These are phyloP conservation scores for Ctena decussata DNA, from an alignment of 2,888 invertebrate species.

Conservation along the genomic window DNA sequence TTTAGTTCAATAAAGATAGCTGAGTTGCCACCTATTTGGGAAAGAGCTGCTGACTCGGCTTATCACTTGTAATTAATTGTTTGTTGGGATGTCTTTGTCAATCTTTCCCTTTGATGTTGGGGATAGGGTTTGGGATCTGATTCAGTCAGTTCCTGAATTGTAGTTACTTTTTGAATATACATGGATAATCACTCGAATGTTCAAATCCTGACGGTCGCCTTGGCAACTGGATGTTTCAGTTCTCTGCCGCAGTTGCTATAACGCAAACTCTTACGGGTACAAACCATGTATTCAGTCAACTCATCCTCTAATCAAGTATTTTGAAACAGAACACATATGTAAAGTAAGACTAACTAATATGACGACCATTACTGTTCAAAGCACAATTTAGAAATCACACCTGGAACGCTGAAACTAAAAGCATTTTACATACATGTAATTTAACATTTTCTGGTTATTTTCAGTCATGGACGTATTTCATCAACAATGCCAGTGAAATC, in stretches of 20 bases:
- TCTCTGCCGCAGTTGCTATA: neutral
- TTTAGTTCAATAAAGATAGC: no score
- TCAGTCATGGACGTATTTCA: constrained; percentile 21
- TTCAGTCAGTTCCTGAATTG: no score
- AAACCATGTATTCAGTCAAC: neutral
- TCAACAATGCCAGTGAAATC: neutral
- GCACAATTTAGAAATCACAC: neutral
- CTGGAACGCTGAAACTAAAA: no score
- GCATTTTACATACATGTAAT: neutral
- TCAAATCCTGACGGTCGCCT: neutral
- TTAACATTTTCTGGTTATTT: neutral
- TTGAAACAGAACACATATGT: neutral
- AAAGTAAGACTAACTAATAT: neutral
- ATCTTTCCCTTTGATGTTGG: no score
- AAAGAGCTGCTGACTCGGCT: no score
- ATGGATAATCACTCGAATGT: neutral
- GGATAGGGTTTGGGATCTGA: no score
- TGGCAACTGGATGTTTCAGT: constrained; percentile 21
- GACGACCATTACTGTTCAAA: neutral
- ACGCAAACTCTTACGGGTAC: neutral
- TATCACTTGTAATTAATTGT: no score
- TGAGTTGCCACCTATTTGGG: no score
- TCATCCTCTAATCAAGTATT: neutral
- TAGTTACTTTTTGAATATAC: no score
- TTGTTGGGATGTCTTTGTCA: no score